Conservation (phyloP, 2,797 vertebrate genomes). For the Masticophis lateralis region DNA sequence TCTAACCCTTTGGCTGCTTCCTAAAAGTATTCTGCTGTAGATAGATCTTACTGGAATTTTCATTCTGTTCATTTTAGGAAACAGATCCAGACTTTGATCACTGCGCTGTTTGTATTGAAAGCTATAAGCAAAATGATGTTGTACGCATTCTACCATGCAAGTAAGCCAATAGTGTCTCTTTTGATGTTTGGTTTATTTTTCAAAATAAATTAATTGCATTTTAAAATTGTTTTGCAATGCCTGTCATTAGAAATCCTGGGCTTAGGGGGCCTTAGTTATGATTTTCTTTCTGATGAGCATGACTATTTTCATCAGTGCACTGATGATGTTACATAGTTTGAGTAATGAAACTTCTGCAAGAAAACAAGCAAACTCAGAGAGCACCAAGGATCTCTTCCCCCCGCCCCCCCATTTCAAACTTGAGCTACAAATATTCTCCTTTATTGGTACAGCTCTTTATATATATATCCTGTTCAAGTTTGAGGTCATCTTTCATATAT, state of each 20-base stretch:
- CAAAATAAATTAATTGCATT: not conserved
- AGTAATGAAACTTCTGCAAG: not conserved
- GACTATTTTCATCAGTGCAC: not conserved
- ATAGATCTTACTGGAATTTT: slow-evolving; percentile 54
- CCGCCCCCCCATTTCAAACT: not conserved
- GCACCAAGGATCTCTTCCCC: not conserved
- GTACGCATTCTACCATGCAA: slow-evolving; percentile 97
- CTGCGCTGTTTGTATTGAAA: slow-evolving; percentile 96
- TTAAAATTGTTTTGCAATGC: not conserved
- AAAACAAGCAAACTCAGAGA: not conserved
- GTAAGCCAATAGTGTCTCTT: slow-evolving; percentile 75
- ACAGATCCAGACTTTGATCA: slow-evolving; percentile 97
- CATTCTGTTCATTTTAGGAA: slow-evolving; percentile 78
- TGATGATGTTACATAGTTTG: not conserved
- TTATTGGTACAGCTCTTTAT: not conserved
- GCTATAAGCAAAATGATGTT: slow-evolving; percentile 94
- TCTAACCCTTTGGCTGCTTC: not conserved
- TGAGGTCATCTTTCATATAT: not conserved
- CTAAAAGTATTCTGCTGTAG: slow-evolving; percentile 7
- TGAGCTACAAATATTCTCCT: not conserved
- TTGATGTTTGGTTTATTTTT: slow-evolving; percentile 2
- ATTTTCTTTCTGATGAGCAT: not conserved
- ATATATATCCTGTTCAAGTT: not conserved
- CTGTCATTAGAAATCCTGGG: slow-evolving; percentile 13
- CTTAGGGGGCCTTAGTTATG: not conserved